Percentiles rank a stretch among this genome's conserved stretches.
phyloP scores from a whole-genome alignment of 2,888 invertebrate species.

The Limulus polyphemus region DNA sequence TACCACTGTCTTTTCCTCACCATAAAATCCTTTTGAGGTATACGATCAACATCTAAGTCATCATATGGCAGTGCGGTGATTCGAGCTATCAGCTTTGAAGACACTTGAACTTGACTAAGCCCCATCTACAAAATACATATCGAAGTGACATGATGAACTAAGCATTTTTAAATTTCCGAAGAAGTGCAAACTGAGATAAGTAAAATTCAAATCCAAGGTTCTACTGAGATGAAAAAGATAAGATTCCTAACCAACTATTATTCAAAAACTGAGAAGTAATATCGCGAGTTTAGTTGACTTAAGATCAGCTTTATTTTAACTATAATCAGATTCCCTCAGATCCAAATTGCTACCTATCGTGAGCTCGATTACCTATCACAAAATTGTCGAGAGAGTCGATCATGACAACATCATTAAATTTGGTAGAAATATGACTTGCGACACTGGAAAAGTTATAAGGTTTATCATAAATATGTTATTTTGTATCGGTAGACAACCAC shows the following conservation, averaged over 20 bases:
- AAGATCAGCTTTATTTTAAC: not conserved
- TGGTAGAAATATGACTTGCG: not conserved
- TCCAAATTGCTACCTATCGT: not conserved
- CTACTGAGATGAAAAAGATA: too few relatives aligned
- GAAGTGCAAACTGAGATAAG: too few relatives aligned
- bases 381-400: slow-evolving; percentile 7
- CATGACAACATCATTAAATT: not conserved
- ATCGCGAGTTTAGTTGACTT: slow-evolving; percentile 7
- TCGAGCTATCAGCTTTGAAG: slow-evolving; percentile 58
- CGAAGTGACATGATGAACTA: too few relatives aligned
- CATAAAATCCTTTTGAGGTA: too few relatives aligned
- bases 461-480: too few relatives aligned
- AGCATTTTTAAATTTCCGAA: too few relatives aligned
- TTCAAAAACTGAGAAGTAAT: slow-evolving; percentile 7
- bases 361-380: slow-evolving; percentile 10
- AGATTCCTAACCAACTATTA: too few relatives aligned
- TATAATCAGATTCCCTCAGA: slow-evolving; percentile 28
- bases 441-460: too few relatives aligned
- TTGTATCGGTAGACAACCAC: too few relatives aligned
- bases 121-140: slow-evolving; percentile 36
- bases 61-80: slow-evolving; percentile 60
- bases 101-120: slow-evolving; percentile 50
- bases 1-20: too few relatives aligned
- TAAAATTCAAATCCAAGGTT: too few relatives aligned
- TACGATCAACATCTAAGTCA: slow-evolving; percentile 30